phyloP scores from a whole-genome alignment of 1,140 invertebrate species.

The Agraylea sexmaculata region DNA sequence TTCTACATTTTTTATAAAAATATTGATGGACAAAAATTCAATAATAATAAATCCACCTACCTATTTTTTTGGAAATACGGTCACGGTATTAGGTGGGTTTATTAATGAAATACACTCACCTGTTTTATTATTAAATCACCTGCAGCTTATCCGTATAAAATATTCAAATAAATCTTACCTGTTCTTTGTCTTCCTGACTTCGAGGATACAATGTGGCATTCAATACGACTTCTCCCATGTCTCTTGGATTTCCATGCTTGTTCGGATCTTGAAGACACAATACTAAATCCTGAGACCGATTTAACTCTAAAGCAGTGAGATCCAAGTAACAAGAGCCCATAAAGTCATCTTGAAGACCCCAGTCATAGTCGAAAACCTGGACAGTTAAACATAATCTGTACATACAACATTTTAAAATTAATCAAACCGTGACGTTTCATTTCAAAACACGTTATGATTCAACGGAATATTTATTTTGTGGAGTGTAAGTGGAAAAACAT shows the following conservation, averaged over 20 bases:
- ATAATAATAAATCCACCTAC: no score
- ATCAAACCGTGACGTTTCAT: background rate
- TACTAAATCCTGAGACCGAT: constrained; percentile 65
- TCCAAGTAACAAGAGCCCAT: constrained; percentile 87
- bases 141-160: no score
- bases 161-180: constrained; percentile 52
- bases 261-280: constrained; percentile 63
- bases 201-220: constrained; percentile 74
- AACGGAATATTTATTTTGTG: no score
- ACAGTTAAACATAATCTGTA: constrained; percentile 15
- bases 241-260: constrained; percentile 40
- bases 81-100: no score
- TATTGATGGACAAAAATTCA: no score
- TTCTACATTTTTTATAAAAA: no score
- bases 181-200: constrained; percentile 87
- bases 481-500: no score
- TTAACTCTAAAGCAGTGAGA: constrained; percentile 71
- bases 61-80: no score
- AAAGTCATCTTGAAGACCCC: constrained; percentile 94
- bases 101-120: no score
- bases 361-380: constrained; percentile 95
- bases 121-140: no score
- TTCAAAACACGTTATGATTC: no score
- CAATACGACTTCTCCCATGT: constrained; percentile 75
- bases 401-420: constrained; percentile 3